These are phyloP conservation scores for Elysia crispata DNA, from an alignment of 2,888 invertebrate genomes.

Conservation along the genomic window DNA sequence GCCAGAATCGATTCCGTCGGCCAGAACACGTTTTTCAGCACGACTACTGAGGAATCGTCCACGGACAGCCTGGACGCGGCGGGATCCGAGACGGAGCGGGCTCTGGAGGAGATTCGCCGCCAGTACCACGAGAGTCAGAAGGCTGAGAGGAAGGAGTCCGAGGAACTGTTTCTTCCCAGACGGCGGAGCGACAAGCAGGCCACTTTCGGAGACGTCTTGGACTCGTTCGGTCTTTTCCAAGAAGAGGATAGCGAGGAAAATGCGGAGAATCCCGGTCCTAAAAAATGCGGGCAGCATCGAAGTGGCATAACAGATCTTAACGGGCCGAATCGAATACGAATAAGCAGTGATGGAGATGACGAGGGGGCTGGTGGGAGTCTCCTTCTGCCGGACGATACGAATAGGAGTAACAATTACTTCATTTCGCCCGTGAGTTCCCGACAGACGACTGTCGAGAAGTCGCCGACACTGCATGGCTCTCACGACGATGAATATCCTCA, in stretches of 20 bases:
- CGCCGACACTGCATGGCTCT: conserved; percentile 20
- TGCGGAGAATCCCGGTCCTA: too few relatives aligned
- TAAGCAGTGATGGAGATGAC: conserved; percentile 20
- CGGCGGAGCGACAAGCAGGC: background rate
- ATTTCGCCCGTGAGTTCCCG: conserved; percentile 52
- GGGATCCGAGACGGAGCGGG: conserved; percentile 35
- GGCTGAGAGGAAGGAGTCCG: conserved; percentile 16
- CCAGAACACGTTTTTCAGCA: conserved; percentile 54
- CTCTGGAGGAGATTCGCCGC: conserved; percentile 55
- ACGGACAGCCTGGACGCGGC: conserved; percentile 55
- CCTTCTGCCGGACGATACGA: conserved; percentile 50
- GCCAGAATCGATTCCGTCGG: conserved; percentile 31
- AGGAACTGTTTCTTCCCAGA: conserved; percentile 33
- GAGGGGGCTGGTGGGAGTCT: background rate
- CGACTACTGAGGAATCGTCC: conserved; percentile 53
- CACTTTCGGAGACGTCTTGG: too few relatives aligned
- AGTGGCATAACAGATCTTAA: too few relatives aligned
- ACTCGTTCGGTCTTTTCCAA: too few relatives aligned
- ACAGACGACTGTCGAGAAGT: conserved; percentile 52
- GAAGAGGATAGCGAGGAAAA: too few relatives aligned
- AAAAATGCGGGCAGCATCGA: too few relatives aligned
- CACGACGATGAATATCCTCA: background rate
- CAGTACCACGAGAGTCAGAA: conserved; percentile 52
- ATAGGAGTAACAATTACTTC: conserved; percentile 61
- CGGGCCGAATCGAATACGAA: background rate